Percentiles rank a stretch among this genome's conserved stretches.
phyloP scores from a whole-genome alignment of 2,888 invertebrate genomes.

The Harpalus rubripes region DNA sequence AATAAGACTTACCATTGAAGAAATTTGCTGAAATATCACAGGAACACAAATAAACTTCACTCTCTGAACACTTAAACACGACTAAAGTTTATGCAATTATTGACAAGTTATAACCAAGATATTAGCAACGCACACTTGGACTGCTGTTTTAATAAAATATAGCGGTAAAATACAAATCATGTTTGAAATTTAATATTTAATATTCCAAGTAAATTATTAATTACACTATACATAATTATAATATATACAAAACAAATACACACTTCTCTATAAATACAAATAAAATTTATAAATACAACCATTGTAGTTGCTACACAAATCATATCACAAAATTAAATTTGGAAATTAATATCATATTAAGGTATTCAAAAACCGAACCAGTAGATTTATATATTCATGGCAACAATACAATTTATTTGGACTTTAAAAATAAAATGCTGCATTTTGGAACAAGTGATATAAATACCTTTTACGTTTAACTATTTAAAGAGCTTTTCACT shows the following conservation, averaged over 20 bases:
- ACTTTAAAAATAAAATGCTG: slow-evolving; percentile 34
- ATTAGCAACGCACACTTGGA: too few species aligned
- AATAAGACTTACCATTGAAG: too few species aligned
- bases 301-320: slow-evolving; percentile 52
- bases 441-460: slow-evolving; percentile 45
- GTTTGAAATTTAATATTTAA: slow-evolving; percentile 49
- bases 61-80: too few species aligned
- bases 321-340: slow-evolving; percentile 56
- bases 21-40: too few species aligned
- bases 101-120: too few species aligned
- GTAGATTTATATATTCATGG: slow-evolving; percentile 9
- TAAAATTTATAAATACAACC: slow-evolving; percentile 58
- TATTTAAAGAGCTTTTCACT: slow-evolving; percentile 41
- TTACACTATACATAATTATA: slow-evolving; percentile 64
- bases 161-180: neutral
- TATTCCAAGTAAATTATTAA: slow-evolving; percentile 58
- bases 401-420: slow-evolving; percentile 33
- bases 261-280: slow-evolving; percentile 63
- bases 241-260: slow-evolving; percentile 65
- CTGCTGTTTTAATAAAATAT: too few species aligned
- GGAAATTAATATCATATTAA: slow-evolving; percentile 59
- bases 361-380: neutral
- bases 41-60: too few species aligned
- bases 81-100: too few species aligned
- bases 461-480: slow-evolving; percentile 45